phyloP scores from a whole-genome alignment of 1,140 invertebrate genomes.

The Mya arenaria region DNA sequence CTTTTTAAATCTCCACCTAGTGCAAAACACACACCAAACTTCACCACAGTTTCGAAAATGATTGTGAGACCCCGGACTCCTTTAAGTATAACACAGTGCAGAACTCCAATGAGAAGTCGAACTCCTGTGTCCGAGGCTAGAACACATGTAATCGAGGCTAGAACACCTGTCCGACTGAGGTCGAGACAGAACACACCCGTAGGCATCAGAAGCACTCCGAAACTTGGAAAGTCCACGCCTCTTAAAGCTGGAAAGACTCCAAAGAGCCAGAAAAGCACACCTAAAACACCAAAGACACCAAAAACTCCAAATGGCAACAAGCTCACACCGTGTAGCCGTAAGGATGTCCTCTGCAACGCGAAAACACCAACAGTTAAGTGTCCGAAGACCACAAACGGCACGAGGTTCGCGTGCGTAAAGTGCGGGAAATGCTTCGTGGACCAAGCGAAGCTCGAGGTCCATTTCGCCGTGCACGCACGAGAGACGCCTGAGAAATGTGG shows the following conservation, averaged over 20 bases:
- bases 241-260: neutral
- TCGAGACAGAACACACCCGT: neutral
- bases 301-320: neutral
- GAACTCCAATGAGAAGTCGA: neutral
- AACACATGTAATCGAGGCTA: neutral
- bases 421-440: slow-evolving; percentile 44
- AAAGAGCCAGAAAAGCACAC: neutral
- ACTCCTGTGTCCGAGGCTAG: neutral
- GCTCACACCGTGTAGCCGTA: neutral
- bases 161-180: neutral
- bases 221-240: neutral
- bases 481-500: slow-evolving; percentile 44
- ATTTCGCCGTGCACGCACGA: slow-evolving; percentile 3
- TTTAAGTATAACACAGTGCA: neutral
- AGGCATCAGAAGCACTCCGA: neutral
- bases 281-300: neutral
- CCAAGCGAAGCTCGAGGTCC: slow-evolving; percentile 25
- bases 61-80: neutral
- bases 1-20: neutral
- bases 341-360: neutral
- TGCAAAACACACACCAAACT: neutral
- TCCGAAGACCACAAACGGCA: neutral
- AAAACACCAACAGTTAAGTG: neutral
- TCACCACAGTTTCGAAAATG: neutral
- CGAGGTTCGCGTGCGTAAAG: slow-evolving; percentile 20